Conservation (phyloP, 2,888 invertebrate species). For the Acanthosepion pharaonis region DNA sequence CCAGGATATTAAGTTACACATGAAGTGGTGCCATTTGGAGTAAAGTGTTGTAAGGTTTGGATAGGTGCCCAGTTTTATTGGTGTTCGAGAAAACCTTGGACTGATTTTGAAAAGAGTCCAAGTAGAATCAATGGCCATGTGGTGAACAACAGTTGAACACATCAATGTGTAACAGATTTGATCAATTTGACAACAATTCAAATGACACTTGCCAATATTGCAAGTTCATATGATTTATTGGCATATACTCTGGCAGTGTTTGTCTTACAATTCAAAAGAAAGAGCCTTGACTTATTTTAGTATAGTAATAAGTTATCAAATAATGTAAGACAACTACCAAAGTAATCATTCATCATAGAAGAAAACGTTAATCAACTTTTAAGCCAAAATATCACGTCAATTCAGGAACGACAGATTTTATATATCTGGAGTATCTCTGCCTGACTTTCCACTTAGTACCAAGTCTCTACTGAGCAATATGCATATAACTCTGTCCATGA, state of each 20-base stretch:
- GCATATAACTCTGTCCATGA: too few relatives aligned
- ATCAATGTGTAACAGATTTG: neutral
- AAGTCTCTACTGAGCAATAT: too few relatives aligned
- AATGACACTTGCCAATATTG: neutral
- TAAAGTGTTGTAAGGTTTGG: neutral
- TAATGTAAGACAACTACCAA: neutral
- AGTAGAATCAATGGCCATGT: slow-evolving; percentile 22
- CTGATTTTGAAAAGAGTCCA: slow-evolving; percentile 13
- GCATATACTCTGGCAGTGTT: neutral
- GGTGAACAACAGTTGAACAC: slow-evolving; percentile 2
- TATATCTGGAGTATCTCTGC: too few relatives aligned
- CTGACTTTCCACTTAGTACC: too few relatives aligned
- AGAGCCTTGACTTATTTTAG: neutral
- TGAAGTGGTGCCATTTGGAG: neutral
- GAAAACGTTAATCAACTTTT: neutral
- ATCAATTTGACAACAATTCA: slow-evolving; percentile 33
- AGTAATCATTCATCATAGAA: neutral
- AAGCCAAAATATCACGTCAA: neutral
- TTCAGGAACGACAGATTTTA: too few relatives aligned
- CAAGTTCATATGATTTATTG: neutral
- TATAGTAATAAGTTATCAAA: neutral
- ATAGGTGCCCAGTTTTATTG: neutral
- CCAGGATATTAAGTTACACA: neutral
- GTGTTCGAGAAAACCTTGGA: slow-evolving; percentile 25
- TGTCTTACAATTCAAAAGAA: neutral